A percentile compares a stretch with the other conserved stretches of the same genome.
These are phyloP conservation scores for Caenorhabditis sinica DNA, from an alignment of 2,888 invertebrate genomes.

Conservation along the genomic window DNA sequence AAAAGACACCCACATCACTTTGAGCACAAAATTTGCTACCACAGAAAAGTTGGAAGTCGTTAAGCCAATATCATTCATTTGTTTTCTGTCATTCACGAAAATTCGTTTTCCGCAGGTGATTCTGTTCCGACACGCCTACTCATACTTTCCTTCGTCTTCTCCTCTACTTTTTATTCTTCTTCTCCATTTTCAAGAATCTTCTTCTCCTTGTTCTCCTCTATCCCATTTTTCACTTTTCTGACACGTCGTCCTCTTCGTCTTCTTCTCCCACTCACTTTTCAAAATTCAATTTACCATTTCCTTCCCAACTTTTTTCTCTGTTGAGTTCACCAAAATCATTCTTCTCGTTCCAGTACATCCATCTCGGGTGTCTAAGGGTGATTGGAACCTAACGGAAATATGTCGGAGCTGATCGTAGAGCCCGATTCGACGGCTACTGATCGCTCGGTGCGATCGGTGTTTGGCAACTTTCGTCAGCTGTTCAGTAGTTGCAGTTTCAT, in stretches of 20 bases:
- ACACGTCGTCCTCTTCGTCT: constrained; percentile 15
- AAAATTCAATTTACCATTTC: constrained; percentile 39
- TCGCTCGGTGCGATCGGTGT: constrained; percentile 70
- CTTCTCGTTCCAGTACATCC: constrained; percentile 13
- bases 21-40: constrained; percentile 33
- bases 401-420: constrained; percentile 37
- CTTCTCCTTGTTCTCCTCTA: constrained; percentile 28
- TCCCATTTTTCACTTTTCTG: constrained; percentile 19
- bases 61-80: constrained; percentile 4
- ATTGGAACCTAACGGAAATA: background rate
- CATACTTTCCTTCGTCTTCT: constrained; percentile 22
- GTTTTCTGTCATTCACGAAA: constrained; percentile 37
- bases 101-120: constrained; percentile 62
- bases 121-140: constrained; percentile 53
- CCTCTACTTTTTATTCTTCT: constrained; percentile 25
- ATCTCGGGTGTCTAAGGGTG: constrained; percentile 25
- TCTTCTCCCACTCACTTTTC: constrained; percentile 15
- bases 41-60: background rate
- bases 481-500: constrained; percentile 77
- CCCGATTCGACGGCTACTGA: constrained; percentile 39
- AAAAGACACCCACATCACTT: constrained; percentile 34
- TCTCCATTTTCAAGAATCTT: constrained; percentile 25
- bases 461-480: constrained; percentile 73
- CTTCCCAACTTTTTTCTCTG: background rate
- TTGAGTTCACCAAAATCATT: background rate